Conservation (phyloP, 2,797 vertebrate genomes). For the Masticophis lateralis region DNA sequence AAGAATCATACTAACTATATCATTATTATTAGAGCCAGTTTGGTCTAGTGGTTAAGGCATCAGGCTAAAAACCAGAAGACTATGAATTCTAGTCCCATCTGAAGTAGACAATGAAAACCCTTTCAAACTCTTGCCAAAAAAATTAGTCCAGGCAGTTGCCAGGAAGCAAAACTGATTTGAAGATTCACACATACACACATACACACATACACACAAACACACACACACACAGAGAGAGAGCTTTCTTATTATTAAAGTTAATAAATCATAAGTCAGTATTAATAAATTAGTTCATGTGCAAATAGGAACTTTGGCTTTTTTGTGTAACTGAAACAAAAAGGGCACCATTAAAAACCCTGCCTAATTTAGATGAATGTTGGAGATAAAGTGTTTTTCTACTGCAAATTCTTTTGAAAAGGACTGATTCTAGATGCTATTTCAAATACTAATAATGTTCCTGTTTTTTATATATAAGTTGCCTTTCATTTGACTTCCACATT, state of each 20-base stretch:
- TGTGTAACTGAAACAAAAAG: background rate
- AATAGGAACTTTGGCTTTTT: background rate
- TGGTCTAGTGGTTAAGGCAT: background rate
- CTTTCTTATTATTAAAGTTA: background rate
- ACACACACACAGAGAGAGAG: too few species aligned
- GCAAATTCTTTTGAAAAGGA: background rate
- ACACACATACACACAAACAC: background rate
- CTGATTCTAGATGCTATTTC: background rate
- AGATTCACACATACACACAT: background rate
- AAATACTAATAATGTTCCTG: background rate
- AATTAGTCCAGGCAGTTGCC: background rate
- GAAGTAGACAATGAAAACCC: background rate
- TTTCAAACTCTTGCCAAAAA: background rate
- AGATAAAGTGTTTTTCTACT: background rate
- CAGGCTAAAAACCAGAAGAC: background rate
- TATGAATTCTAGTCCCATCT: background rate
- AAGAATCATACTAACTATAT: background rate
- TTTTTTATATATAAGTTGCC: background rate
- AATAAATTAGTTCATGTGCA: background rate
- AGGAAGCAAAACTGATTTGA: background rate
- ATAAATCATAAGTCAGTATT: background rate
- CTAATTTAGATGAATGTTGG: background rate
- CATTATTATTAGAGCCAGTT: background rate
- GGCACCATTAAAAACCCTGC: background rate
- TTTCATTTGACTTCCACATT: background rate